Evolutionary conservation across 2,113 vertebrate genomes (phyloP), one percentile per base, ranked within the genome.

Genomic region (Cheirogaleus medius): DNA sequence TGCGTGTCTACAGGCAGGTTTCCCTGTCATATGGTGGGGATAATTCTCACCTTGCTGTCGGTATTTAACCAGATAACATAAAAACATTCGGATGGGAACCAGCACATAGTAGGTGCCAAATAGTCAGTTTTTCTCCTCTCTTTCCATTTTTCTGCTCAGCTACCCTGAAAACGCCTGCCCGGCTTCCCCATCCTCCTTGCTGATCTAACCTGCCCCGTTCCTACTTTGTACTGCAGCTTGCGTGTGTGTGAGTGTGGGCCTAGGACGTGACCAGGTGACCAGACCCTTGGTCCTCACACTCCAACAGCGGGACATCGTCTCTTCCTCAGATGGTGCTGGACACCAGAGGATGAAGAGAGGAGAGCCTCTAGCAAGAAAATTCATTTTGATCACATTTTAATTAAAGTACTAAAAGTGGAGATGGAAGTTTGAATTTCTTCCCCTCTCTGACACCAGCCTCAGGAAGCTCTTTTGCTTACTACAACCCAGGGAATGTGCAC

Each of bases 151-250:
- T 77, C 44, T 82, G 37, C n/a, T 73, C 39, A 44, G 29, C 1
- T 20, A 32, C 60, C 56, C 17, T 66, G 49, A 63, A 29, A 39
- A 42, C 39, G 44, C 42, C 44, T 60, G 0, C 2, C 0, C 0
- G 34, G 3, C 8, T 29, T 92, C 47, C 23, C 60, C 37, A 4
- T 29, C 56, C 25, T 73, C 25, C 39, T 68, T 63, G 49, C 52
- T 20, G 87, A 89, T 94, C 64, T 9, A 14, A 90, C 73, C 49
- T 69, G 37, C 66, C 74, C 68, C 90, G 39, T 90, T 78, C 39
- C 44, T 29, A 14, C 77, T 78, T 52, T 73, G 42, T 13, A 47
- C n/a, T 86, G 44, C 66, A 32, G 64, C 0, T 52, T 47, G 0
- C 27, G 11, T 25, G 49, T 66, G 83, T 63, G 80, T 90, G 64